These are phyloP conservation scores for Eleutherodactylus coqui DNA, from an alignment of 2,797 vertebrate species.

Conservation along the genomic window DNA sequence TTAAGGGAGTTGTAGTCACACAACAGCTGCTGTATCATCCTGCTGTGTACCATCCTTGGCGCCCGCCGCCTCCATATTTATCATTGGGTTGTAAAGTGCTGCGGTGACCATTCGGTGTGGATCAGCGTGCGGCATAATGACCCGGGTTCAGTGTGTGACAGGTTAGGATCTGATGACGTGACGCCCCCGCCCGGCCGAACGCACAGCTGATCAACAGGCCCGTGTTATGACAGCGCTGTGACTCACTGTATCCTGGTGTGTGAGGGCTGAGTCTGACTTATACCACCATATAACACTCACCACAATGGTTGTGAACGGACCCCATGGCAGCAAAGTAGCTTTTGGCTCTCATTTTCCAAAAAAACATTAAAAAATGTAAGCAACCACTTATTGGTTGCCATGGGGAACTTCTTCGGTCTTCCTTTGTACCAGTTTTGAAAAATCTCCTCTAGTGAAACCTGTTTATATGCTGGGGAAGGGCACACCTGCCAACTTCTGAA, in stretches of 20 bases:
- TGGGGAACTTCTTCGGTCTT: no score
- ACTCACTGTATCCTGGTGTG: neutral
- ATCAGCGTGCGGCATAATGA: neutral
- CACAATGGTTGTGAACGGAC: no score
- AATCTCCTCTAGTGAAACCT: no score
- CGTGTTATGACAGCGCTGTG: neutral
- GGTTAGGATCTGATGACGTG: neutral
- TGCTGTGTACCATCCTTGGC: neutral
- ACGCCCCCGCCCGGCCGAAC: neutral
- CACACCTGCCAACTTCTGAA: no score
- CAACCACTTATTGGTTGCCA: no score
- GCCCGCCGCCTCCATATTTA: neutral
- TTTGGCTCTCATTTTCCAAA: no score
- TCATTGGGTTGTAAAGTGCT: neutral
- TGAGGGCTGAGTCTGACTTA: no score
- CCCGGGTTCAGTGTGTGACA: neutral
- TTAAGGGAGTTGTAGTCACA: conserved; percentile 12
- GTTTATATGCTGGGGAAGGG: no score
- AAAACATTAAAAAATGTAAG: no score
- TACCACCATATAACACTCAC: no score
- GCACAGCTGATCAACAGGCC: neutral
- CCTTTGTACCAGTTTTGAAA: no score
- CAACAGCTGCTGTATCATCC: neutral
- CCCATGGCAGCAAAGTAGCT: no score
- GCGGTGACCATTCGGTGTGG: neutral